A percentile compares a stretch with the other conserved stretches of the same genome.
phyloP scores from a whole-genome alignment of 2,113 vertebrate species.

The Elephas maximus region DNA sequence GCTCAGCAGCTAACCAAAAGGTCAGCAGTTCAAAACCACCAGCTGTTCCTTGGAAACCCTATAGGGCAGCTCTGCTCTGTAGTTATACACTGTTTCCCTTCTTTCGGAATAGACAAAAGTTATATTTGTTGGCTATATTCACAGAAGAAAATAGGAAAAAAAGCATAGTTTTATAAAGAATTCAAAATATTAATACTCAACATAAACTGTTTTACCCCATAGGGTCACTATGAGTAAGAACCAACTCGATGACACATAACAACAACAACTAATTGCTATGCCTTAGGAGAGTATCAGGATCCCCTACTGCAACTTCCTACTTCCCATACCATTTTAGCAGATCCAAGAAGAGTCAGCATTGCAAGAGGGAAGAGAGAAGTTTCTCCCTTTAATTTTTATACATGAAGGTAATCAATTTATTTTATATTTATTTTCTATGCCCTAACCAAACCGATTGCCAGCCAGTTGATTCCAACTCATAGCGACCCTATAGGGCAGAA shows the following conservation, averaged over 20 bases:
- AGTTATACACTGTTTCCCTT: slow-evolving; percentile 10
- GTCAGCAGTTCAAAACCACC: too few relatives aligned
- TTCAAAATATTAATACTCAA: slow-evolving; percentile 27
- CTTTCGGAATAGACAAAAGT: slow-evolving; percentile 3
- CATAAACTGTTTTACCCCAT: not conserved
- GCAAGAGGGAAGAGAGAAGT: not conserved
- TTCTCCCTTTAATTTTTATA: slow-evolving; percentile 24
- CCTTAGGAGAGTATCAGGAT: not conserved
- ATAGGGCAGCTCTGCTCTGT: not conserved
- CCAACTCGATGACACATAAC: too few relatives aligned
- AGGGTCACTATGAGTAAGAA: too few relatives aligned
- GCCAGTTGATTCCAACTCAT: too few relatives aligned
- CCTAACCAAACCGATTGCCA: not conserved
- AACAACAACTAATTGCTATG: not conserved
- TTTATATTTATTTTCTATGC: not conserved
- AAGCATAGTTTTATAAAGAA: not conserved
- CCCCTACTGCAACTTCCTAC: not conserved
- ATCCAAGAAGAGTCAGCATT: not conserved
- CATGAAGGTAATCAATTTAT: not conserved
- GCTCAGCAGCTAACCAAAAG: too few relatives aligned
- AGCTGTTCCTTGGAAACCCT: too few relatives aligned
- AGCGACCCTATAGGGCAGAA: too few relatives aligned
- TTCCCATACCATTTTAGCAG: not conserved
- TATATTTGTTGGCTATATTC: not conserved
- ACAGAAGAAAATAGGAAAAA: not conserved